Base-by-base conservation (phyloP, 2,797 vertebrate species). In the Decapterus maruadsi region DNA sequence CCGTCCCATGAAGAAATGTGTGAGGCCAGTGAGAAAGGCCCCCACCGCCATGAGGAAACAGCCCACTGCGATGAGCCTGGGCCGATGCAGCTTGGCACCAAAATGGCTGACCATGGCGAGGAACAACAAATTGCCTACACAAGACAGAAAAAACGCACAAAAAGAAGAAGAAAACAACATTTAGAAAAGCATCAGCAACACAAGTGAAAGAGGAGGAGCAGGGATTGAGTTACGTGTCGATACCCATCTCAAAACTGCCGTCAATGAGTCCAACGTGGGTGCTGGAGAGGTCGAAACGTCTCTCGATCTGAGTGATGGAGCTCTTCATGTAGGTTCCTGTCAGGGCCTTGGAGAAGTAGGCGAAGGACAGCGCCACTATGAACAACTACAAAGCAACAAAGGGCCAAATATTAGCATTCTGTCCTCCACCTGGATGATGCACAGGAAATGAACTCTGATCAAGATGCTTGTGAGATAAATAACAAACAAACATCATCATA, bases 191-290 rank as follows among this genome's bases (percentile, higher is more conserved):
- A 42, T 48, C 3, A 73, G 5, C 13, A 3, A 13, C 2, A 43
- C 4, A 50, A 19, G 7, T 22, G 51, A 29, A 22, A 17, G 3
- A 26, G 26, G 26, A 26, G 26, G 7, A 36, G 50, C 12, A 4
- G 4, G 0, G 3, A 46, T 1, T 10, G 54, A 42, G 66, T 1
- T 11, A 11, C 20, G 26, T 26, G 26, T 26, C 3, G 26, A 65
- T 1, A 99, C 97, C 98, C 89, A 97, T 97, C 88, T 99, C 97
- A 87, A 99, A 99, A 75, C 97, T 95, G 76, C 96, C 97, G 31
- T 97, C 98, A 51, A 98, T 95, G 67, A 98, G 88, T 64, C 98
- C 97, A 36, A 96, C 79, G 34, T 94, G 86, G 8, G 95, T 95
- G 82, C 96, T 96, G 2, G 96, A 95, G 73, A 98, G 95, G 68